A percentile compares a stretch with the other conserved stretches of the same genome.
Evolutionary conservation across 2,888 invertebrate genomes (phyloP).

Genomic region (Drosophila prostipennis): DNA sequence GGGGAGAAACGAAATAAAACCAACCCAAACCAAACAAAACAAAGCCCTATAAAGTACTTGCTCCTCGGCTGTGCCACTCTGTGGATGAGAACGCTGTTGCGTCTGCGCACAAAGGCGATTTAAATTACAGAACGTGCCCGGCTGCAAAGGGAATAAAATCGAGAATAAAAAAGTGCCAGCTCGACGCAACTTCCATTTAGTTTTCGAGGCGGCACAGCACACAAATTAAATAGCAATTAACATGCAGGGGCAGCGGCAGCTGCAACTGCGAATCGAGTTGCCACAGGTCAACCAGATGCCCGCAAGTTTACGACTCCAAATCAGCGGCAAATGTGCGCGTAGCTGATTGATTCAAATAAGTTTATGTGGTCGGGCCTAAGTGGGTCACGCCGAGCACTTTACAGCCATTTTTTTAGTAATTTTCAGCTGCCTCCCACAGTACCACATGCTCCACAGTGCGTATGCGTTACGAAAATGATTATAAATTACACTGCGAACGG

Average conservation of each 20-base stretch:
- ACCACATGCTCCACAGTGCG: constrained; percentile 66
- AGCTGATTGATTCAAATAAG: constrained; percentile 73
- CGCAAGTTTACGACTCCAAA: constrained; percentile 58
- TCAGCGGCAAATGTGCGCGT: constrained; percentile 75
- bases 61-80: too few relatives aligned
- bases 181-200: too few relatives aligned
- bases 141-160: constrained; percentile 24
- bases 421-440: constrained; percentile 67
- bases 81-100: constrained; percentile 46
- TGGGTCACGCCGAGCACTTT: constrained; percentile 70
- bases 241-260: constrained; percentile 66
- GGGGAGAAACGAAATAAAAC: constrained; percentile 32
- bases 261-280: constrained; percentile 46
- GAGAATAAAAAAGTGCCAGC: not conserved
- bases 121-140: constrained; percentile 76
- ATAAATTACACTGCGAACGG: constrained; percentile 58
- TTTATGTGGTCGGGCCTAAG: constrained; percentile 46
- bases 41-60: constrained; percentile 60
- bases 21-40: constrained; percentile 35
- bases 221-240: constrained; percentile 79
- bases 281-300: constrained; percentile 60
- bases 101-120: constrained; percentile 74
- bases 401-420: constrained; percentile 8
- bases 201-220: constrained; percentile 43
- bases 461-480: constrained; percentile 77